Percentiles rank a stretch among this genome's conserved stretches.
Conservation (phyloP, 2,888 invertebrate genomes). For the Agrotis ipsilon region DNA sequence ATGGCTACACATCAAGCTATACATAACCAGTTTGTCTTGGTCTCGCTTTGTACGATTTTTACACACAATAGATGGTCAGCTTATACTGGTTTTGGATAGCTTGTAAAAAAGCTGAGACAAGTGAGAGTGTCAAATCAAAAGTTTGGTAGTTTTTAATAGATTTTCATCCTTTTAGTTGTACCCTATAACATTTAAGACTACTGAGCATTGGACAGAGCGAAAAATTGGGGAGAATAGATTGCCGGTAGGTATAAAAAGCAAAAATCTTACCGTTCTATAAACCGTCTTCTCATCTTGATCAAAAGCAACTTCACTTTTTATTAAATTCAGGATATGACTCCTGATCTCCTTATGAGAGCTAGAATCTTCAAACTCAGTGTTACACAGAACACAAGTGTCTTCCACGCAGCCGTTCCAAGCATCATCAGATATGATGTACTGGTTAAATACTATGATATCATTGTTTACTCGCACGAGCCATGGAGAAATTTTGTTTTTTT, state of each 20-base stretch:
- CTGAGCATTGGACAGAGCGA: no score
- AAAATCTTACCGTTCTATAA: conserved; percentile 50
- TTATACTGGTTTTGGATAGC: no score
- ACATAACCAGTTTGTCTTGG: no score
- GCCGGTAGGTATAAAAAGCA: conserved; percentile 3
- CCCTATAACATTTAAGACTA: no score
- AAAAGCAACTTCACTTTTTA: conserved; percentile 29
- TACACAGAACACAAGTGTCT: conserved; percentile 53
- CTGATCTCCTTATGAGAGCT: conserved; percentile 19
- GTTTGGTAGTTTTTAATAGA: no score
- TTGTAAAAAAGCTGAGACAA: no score
- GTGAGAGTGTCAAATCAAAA: no score
- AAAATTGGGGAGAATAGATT: no score
- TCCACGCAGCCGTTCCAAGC: conserved; percentile 59
- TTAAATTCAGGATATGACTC: conserved; percentile 49
- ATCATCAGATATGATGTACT: conserved; percentile 25
- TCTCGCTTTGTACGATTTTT: no score
- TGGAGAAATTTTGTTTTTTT: background rate
- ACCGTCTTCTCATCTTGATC: background rate
- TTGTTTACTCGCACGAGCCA: conserved; percentile 26
- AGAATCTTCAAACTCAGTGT: conserved; percentile 42
- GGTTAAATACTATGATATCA: conserved; percentile 34
- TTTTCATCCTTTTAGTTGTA: no score
- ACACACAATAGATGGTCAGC: no score
- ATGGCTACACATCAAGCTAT: no score